phyloP scores from a whole-genome alignment of 1,140 invertebrate species.

The Hetaerina americana region DNA sequence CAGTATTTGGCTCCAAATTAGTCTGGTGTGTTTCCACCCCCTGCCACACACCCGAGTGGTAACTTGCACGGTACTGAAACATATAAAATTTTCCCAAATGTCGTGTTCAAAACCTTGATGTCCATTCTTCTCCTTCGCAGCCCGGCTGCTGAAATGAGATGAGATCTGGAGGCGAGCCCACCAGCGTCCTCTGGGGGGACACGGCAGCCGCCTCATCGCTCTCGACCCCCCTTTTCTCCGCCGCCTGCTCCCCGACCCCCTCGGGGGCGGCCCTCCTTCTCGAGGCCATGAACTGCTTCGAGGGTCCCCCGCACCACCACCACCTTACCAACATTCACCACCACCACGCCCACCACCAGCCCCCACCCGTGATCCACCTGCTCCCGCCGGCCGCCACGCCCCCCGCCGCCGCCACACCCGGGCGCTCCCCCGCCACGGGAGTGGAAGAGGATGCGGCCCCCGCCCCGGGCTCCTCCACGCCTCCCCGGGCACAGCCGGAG shows the following conservation, averaged over 20 bases:
- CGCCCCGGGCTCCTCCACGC: no score
- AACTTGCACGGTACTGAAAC: no score
- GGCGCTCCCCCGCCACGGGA: neutral
- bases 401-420: neutral
- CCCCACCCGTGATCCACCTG: neutral
- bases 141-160: neutral
- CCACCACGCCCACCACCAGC: neutral
- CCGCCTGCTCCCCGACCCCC: neutral
- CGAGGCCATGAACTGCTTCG: neutral
- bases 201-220: no score
- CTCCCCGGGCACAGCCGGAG: no score
- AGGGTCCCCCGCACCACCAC: neutral
- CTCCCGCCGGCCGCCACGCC: neutral
- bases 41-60: no score
- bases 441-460: no score
- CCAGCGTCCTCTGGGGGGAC: neutral
- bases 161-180: neutral
- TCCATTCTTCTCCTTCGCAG: neutral
- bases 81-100: no score
- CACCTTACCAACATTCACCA: no score
- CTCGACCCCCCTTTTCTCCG: no score
- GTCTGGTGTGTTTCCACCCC: no score
- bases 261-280: no score
- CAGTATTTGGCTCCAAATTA: no score
- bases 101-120: neutral